Base-by-base conservation (phyloP, 1,140 invertebrate genomes). In the Colletes gigas region DNA sequence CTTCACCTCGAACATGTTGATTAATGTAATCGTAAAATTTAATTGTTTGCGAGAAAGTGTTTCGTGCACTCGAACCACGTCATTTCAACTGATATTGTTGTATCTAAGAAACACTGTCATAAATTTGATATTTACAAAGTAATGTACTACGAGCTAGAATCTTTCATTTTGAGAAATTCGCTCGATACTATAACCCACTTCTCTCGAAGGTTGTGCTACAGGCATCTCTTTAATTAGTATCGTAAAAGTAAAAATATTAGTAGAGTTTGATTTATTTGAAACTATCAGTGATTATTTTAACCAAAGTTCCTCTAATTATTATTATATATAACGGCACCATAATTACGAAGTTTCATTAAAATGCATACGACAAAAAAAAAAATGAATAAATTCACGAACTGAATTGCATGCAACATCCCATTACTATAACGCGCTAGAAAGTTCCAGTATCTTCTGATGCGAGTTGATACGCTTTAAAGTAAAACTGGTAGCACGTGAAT, bases 11-110 rank as follows among this genome's bases (percentile, higher is more conserved):
- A 65, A 68, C 69, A 55, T 50, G 73, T 59, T 85, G 67, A 85
- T 84, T 60, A 85, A 74, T 73, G 70, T 59, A 85, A 71, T 79
- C 84, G 71, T 84, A 79, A 85, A 85, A 85, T 85, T 85, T 85
- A 85, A 85, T 85, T 82, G 72, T 81, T 74, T 52, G 75, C 74
- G 66, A 39, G 79, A 77, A 84, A 85, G 78, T 84, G 65, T 82
- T 82, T 82, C 83, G 74, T 30, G 21, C 62, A 30, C 78, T 66
- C 57, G 68, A 41, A n/a, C 50, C 39, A 47, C 50, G 39, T 21
- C 75, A 41, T 12, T 52, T 66, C 62, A 14, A 30, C 41, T 15
- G 19, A 73, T 62, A 21, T 41, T 60, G 47, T 47, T 30, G 39
- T 9, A 21, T 17, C 19, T 62, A 63, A 17, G 12, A 62, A 47